Evolutionary conservation across 2,113 vertebrate genomes (phyloP), one percentile per base, ranked within the genome.

Genomic region (Trogon surrucura): DNA sequence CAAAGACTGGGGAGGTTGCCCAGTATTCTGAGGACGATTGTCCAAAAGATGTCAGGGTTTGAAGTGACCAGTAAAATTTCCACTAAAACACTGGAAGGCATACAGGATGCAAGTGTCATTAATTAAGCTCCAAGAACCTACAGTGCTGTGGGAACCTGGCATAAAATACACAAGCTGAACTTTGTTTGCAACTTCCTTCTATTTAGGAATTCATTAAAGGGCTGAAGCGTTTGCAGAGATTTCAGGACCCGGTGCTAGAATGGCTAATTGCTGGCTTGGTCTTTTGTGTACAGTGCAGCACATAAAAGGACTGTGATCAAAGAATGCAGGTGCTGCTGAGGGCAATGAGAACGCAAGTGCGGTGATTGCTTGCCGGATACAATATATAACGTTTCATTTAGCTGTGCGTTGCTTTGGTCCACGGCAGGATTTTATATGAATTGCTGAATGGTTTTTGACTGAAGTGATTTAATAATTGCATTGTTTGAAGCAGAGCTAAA

Each of bases 111-210:
- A 95, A 98, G 97, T 90, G 97, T 97, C 95, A 95, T 95, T 95
- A 95, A 58, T 97, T 97, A 97, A 98, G 97, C 98, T 95, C 94
- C 85, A 94, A 96, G 96, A 98, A 97, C 97, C 97, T 97, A 85
- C 96, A 98, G 97, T 97, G 92, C 93, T 97, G 97, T 98, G 98
- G 98, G 97, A 98, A 98, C 96, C 89, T 93, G 94, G 85, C 96
- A 97, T 89, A 85, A 91, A 95, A 86, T 66, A 94, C 95, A 94
- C 93, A 80, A 67, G 85, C 85, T 92, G 67, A 94, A 95, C 95
- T 95, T 96, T 97, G 96, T 96, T 93, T 93, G 91, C 58, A 96
- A 95, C 96, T 97, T 95, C 95, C 88, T 97, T 85, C 92, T 74
- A 62, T 95, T 96, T 92, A 93, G 89, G 86, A 96, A 97, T 97